Conservation (phyloP, 2,888 invertebrate genomes). For the Galeruca laticollis region DNA sequence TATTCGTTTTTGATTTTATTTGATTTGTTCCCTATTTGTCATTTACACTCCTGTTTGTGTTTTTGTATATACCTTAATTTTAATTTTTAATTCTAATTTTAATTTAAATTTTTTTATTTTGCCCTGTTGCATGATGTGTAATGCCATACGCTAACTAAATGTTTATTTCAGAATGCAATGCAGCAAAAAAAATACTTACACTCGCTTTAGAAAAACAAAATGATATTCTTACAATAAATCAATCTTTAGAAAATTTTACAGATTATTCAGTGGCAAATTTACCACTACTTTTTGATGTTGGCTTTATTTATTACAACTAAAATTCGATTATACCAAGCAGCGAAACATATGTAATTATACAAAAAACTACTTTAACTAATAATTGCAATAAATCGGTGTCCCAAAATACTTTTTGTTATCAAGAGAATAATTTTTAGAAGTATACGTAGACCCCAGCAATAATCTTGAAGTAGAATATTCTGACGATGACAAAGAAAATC, state of each 20-base stretch:
- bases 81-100: too few relatives aligned
- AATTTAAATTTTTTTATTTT: too few relatives aligned
- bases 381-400: too few relatives aligned
- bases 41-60: too few relatives aligned
- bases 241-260: neutral
- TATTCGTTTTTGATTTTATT: too few relatives aligned
- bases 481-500: conserved; percentile 1
- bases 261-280: neutral
- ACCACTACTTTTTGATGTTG: conserved; percentile 1
- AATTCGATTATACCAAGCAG: neutral
- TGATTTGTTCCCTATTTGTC: too few relatives aligned
- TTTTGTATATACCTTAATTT: too few relatives aligned
- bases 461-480: neutral
- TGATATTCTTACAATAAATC: neutral
- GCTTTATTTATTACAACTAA: conserved; percentile 1
- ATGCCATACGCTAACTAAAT: too few relatives aligned
- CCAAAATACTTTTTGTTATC: conserved; percentile 1
- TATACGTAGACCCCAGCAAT: neutral
- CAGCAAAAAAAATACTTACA: neutral
- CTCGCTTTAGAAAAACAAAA: conserved; percentile 2
- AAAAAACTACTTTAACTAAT: neutral
- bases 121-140: too few relatives aligned
- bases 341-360: neutral
- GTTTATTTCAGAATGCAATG: neutral
- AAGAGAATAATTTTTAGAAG: conserved; percentile 1